Evolutionary conservation across 2,888 invertebrate genomes (phyloP), one percentile per base, ranked within the genome.

Genomic region (Phrixothrix hirtus): DNA sequence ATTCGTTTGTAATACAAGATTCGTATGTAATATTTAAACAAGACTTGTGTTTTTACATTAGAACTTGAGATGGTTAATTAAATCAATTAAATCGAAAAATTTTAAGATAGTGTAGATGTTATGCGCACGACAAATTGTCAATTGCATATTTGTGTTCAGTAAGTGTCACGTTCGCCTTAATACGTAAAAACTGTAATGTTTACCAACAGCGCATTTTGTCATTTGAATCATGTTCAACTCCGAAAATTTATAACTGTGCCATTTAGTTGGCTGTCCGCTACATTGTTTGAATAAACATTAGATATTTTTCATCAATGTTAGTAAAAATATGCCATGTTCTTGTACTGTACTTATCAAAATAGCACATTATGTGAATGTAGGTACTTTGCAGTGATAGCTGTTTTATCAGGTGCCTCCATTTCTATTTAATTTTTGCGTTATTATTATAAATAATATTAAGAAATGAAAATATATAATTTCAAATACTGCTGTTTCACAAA

Each of bases 401-500:
- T 70, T 71, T 69, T 66, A 67, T 71, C 73, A 72, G 74, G 74
- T 73, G 74, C 74, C 74, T 74, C 72, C 70, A 68, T 68, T 74
- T 68, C 68, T 67, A 67, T 71, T 72, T 70, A 67, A 70, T 69
- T 70, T 67, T 70, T 68, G 67, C 68, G 55, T 60, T 58, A 61
- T 69, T 66, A 71, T 71, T 70, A 71, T 70, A 70, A 69, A 64
- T 72, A 72, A 72, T 71, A 72, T 71, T 73, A 72, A 72, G 71
- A 70, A 68, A 71, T 69, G 70, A 43, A 43, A 72, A 69, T 70
- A 73, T 73, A 74, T 72, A 64, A 72, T 73, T 69, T 72, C 71
- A 72, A 71, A 72, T 73, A 73, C 73, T 73, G 73, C 73, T 74
- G 74, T 74, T 74, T 74, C 72, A 73, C 71, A 73, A 74, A 74